Evolutionary conservation across 1,140 invertebrate species (phyloP).

Genomic region (Drosophila serrata): DNA sequence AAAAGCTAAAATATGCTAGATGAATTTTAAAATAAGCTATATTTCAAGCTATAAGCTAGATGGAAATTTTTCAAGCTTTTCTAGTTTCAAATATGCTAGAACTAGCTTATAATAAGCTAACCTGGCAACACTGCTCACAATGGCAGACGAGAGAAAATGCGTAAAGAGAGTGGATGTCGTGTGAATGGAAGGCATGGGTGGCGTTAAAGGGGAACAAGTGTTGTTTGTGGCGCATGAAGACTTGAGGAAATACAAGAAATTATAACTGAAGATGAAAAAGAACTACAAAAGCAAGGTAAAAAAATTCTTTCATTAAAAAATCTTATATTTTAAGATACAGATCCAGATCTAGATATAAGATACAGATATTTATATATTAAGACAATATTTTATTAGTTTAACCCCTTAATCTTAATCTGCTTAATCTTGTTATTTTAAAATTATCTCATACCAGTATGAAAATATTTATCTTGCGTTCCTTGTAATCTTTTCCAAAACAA

Average conservation of each 20-base stretch:
- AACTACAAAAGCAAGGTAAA: not conserved
- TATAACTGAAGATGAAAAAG: not conserved
- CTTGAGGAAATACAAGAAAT: not conserved
- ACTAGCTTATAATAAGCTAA: too few species aligned
- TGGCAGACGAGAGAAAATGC: constrained; percentile 6
- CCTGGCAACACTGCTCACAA: too few species aligned
- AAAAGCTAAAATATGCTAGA: too few species aligned
- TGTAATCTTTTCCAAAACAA: not conserved
- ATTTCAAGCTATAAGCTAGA: too few species aligned
- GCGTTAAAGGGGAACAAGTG: not conserved
- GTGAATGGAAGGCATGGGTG: constrained; percentile 43
- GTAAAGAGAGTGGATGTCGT: constrained; percentile 7
- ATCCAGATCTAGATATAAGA: not conserved
- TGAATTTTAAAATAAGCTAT: too few species aligned
- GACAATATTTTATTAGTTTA: not conserved
- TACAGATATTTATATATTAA: not conserved
- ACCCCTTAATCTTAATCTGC: not conserved
- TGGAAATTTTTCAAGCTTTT: too few species aligned
- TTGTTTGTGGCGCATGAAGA: too few species aligned
- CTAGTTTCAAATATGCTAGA: too few species aligned
- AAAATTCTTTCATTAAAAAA: not conserved
- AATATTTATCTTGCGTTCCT: not conserved
- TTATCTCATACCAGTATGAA: not conserved
- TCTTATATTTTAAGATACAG: not conserved
- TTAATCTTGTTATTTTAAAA: not conserved